phyloP scores from a whole-genome alignment of 2,113 vertebrate genomes.

The Columba livia region DNA sequence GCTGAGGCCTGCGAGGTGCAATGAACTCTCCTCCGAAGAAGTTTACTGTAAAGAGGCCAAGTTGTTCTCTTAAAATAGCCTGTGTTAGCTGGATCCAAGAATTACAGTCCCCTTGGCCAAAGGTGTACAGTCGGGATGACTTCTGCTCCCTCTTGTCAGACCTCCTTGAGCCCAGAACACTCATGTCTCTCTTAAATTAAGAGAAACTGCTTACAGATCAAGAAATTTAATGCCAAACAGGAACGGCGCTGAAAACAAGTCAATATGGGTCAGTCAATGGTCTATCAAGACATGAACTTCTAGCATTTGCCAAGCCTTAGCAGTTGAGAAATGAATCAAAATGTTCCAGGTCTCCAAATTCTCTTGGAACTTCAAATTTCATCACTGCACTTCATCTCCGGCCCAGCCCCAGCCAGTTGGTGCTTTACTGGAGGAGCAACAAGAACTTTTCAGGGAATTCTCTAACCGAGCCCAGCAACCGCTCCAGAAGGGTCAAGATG shows the following conservation, averaged over 20 bases:
- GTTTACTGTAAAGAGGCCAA: conserved; percentile 62
- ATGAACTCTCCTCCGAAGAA: conserved; percentile 59
- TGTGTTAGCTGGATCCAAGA: conserved; percentile 60
- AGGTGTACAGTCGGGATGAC: conserved; percentile 56
- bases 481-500: neutral
- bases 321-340: conserved; percentile 26
- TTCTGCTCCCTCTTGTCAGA: conserved; percentile 63
- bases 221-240: conserved; percentile 47
- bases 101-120: conserved; percentile 67
- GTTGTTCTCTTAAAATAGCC: conserved; percentile 58
- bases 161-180: conserved; percentile 49
- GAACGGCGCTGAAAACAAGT: conserved; percentile 32
- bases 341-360: conserved; percentile 21
- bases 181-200: conserved; percentile 53
- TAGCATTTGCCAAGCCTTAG: conserved; percentile 26
- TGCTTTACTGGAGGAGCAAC: neutral
- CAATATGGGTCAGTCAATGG: conserved; percentile 30
- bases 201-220: conserved; percentile 54
- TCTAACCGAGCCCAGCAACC: neutral
- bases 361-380: conserved; percentile 38
- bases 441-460: neutral
- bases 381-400: neutral
- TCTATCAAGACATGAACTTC: neutral
- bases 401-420: neutral
- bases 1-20: conserved; percentile 51